Percentiles rank a stretch among this genome's conserved stretches.
Conservation (phyloP, 1,140 invertebrate species). For the Apocrypta bakeri region DNA sequence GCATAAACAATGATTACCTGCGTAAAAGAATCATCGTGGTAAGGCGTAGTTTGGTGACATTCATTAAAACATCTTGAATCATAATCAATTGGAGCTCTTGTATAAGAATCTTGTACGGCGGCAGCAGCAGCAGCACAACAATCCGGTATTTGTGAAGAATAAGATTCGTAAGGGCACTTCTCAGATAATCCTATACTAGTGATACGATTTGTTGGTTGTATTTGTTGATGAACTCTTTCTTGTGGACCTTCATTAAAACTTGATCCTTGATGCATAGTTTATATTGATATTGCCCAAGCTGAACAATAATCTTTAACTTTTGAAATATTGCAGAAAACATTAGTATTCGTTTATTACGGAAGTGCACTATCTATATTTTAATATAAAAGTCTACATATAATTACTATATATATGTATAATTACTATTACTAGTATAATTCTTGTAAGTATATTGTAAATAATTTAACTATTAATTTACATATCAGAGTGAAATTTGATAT, state of each 20-base stretch:
- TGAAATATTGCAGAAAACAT: background rate
- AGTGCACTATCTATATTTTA: background rate
- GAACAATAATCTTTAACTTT: background rate
- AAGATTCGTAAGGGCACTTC: conserved; percentile 70
- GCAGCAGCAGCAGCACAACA: conserved; percentile 68
- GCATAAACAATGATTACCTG: conserved; percentile 60
- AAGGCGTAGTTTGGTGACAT: conserved; percentile 69
- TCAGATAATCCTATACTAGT: conserved; percentile 49
- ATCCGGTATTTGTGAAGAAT: conserved; percentile 70
- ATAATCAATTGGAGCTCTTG: conserved; percentile 69
- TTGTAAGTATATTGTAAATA: no score
- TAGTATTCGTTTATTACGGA: background rate
- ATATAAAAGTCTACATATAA: no score
- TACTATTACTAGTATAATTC: no score
- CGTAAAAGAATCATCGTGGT: conserved; percentile 68
- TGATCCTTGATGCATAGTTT: conserved; percentile 62
- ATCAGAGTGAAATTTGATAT: no score
- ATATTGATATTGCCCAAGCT: background rate
- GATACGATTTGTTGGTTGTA: conserved; percentile 51
- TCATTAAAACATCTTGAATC: conserved; percentile 71
- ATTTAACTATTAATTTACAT: no score
- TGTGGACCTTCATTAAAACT: conserved; percentile 68
- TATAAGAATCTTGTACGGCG: conserved; percentile 66
- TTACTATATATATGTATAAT: no score
- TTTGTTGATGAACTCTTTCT: conserved; percentile 70